phyloP scores from a whole-genome alignment of 2,888 invertebrate genomes.

The Chrysolina haemoptera region DNA sequence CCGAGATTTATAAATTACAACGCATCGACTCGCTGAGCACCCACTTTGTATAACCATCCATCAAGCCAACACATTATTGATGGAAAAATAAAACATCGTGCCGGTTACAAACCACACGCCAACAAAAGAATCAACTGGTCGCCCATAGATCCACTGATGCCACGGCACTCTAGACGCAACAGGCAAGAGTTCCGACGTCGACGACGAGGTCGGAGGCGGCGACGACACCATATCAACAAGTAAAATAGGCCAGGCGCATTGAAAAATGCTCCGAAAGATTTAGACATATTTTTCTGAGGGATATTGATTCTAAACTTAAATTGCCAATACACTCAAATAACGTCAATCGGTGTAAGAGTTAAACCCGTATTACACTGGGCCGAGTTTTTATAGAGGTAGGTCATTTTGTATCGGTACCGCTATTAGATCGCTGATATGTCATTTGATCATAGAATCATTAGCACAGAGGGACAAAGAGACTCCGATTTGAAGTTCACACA shows the following conservation, averaged over 20 bases:
- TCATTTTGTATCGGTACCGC: too few relatives aligned
- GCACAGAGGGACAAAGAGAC: too few relatives aligned
- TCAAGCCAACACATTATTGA: slow-evolving; percentile 13
- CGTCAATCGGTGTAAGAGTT: too few relatives aligned
- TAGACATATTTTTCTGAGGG: too few relatives aligned
- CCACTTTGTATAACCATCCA: slow-evolving; percentile 6
- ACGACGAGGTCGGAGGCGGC: slow-evolving; percentile 21
- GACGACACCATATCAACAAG: slow-evolving; percentile 27
- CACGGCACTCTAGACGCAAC: slow-evolving; percentile 24
- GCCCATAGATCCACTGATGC: slow-evolving; percentile 12
- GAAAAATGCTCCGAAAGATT: too few relatives aligned
- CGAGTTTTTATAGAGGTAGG: too few relatives aligned
- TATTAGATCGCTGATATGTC: too few relatives aligned
- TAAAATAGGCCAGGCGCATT: slow-evolving; percentile 4
- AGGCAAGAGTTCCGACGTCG: slow-evolving; percentile 24
- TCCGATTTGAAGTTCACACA: too few relatives aligned
- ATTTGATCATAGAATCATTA: too few relatives aligned
- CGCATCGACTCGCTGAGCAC: slow-evolving; percentile 1
- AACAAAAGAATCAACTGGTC: slow-evolving; percentile 16
- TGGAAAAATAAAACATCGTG: slow-evolving; percentile 11
- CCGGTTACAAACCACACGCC: slow-evolving; percentile 3
- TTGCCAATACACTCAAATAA: too few relatives aligned
- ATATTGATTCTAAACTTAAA: too few relatives aligned
- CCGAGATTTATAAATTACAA: neutral
- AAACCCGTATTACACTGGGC: too few relatives aligned